phyloP scores from a whole-genome alignment of 1,140 invertebrate genomes.

The Cyphomyrmex costatus region DNA sequence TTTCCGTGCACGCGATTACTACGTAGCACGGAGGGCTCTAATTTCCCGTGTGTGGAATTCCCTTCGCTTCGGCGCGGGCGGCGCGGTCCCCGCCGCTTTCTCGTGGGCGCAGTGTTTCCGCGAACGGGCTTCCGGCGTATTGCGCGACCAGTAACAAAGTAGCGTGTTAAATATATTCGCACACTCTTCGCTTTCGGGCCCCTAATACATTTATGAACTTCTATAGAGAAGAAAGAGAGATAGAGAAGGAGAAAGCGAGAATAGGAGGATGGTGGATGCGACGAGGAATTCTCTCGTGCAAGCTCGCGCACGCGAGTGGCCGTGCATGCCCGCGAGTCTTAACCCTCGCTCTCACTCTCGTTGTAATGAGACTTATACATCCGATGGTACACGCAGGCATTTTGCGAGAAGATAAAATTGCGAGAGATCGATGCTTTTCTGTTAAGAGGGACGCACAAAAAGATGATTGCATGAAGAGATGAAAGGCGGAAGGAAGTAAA shows the following conservation, averaged over 20 bases:
- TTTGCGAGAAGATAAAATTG: conserved; percentile 30
- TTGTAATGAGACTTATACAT: conserved; percentile 39
- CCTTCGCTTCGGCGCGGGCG: background rate
- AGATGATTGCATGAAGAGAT: background rate
- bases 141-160: conserved; percentile 41
- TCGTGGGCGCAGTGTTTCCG: background rate
- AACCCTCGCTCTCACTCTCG: background rate
- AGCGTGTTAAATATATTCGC: conserved; percentile 54
- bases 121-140: conserved; percentile 33
- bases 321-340: conserved; percentile 7
- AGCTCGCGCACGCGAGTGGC: conserved; percentile 40
- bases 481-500: too few species aligned
- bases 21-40: conserved; percentile 26
- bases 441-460: background rate
- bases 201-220: background rate
- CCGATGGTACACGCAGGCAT: background rate
- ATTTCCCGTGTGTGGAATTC: conserved; percentile 6
- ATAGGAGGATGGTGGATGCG: too few species aligned
- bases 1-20: conserved; percentile 54
- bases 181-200: background rate
- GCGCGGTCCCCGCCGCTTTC: background rate
- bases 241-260: background rate
- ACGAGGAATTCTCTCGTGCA: conserved; percentile 18
- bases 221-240: background rate
- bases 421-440: background rate